Conservation (phyloP, 2,113 vertebrate species). For the Elgaria multicarinata region DNA sequence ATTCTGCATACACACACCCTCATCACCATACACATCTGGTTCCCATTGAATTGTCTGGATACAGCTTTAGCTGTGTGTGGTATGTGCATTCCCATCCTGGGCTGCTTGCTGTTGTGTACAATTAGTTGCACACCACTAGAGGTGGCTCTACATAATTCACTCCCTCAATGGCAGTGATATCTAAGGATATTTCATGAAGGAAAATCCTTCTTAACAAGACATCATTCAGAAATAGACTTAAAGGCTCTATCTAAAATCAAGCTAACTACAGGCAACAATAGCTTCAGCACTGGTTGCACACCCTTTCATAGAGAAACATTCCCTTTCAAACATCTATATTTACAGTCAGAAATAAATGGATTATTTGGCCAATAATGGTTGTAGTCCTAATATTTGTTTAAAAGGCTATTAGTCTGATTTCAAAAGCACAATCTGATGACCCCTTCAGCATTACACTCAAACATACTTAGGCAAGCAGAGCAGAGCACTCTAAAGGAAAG, state of each 20-base stretch:
- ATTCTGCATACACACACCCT: neutral
- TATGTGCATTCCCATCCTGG: neutral
- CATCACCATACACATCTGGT: too few relatives aligned
- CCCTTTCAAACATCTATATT: neutral
- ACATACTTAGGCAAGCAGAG: neutral
- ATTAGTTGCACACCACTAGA: neutral
- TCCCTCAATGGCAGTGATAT: neutral
- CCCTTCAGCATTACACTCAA: neutral
- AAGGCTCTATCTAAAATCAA: neutral
- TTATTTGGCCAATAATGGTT: neutral
- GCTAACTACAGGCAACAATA: neutral
- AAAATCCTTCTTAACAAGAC: neutral
- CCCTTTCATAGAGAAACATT: neutral
- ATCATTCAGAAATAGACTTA: neutral
- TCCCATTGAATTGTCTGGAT: neutral
- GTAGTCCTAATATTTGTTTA: neutral
- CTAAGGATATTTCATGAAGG: neutral
- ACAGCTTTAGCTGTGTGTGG: neutral
- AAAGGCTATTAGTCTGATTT: neutral
- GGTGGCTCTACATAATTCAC: neutral
- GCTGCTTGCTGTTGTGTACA: neutral
- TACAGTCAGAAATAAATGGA: neutral
- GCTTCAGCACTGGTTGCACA: neutral
- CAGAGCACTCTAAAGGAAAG: neutral
- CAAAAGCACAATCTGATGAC: neutral